Base-by-base conservation (phyloP, 2,888 invertebrate species). In the Sycophila texana region DNA sequence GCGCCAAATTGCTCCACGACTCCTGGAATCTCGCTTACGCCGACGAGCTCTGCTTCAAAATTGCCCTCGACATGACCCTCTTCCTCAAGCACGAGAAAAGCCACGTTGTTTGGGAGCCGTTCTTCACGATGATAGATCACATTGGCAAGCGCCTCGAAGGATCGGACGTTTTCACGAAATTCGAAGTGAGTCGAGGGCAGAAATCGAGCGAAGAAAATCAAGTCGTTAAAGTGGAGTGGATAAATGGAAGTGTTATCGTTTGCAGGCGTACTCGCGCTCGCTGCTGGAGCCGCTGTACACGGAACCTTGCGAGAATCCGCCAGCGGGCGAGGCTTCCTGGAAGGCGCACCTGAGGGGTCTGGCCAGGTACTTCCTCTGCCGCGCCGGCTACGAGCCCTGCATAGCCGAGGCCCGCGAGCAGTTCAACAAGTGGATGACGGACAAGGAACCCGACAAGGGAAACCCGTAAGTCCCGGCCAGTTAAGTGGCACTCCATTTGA, bases 71-170 rank as follows among this genome's bases (percentile, higher is more conserved):
- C 85, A 95, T 96, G 95, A 96, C 96, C 0, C 89, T 95, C 55
- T 95, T 96, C 85, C 90, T 96, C 87, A 94, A 93, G 85, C 91
- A 93, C 66, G 96, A 96, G 89, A 92, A 94, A 47, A 93, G 95
- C 82, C 95, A 95, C 83, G 90, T 95, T 0, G 96, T 96, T 0
- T 96, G 96, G 96, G 95, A 95, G 87, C 95, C 96, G 0, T 94
- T 96, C 12, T 96, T 96, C 86, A 95, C 95, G 2, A 94, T 96
- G 92, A 94, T 96, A 66, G 96, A 96, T 87, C 96, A 96, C 84
- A 93, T 96, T 74, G 95, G 95, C 49, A 92, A 94, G 80, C 95
- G 95, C 83, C 94, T 96, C 84, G 94, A 94, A 82, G 93, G 93
- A 84, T 93, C 92, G 77, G 92, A 91, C 12, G 92, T 94, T 83